Conservation (phyloP, 2,797 vertebrate species). For the Sebastolobus altivelis region DNA sequence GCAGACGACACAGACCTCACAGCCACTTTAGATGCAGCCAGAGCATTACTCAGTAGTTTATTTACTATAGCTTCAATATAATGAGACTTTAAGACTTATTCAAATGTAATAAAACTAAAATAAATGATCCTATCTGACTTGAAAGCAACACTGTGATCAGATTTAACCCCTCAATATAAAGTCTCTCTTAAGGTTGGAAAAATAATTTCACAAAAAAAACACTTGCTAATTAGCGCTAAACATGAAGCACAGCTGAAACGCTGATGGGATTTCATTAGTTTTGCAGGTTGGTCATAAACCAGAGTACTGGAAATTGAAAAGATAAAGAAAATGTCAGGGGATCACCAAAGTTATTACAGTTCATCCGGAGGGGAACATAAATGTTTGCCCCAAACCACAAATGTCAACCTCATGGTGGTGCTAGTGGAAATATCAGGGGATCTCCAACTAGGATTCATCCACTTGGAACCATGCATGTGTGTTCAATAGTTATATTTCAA, state of each 20-base stretch:
- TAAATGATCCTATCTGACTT: not conserved
- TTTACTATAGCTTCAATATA: not conserved
- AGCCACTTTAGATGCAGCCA: not conserved
- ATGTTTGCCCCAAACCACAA: not conserved
- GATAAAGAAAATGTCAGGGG: not conserved
- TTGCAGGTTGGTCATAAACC: not conserved
- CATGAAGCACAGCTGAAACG: not conserved
- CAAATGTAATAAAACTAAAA: not conserved
- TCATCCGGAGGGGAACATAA: not conserved
- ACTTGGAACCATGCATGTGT: not conserved
- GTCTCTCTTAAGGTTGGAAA: not conserved
- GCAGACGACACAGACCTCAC: conserved; percentile 33
- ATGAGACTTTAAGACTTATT: not conserved
- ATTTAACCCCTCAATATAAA: not conserved
- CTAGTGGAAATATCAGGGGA: not conserved
- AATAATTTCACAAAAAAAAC: not conserved
- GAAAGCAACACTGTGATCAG: not conserved
- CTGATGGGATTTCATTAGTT: not conserved
- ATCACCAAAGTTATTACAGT: not conserved
- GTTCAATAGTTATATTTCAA: not conserved
- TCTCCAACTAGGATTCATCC: not conserved
- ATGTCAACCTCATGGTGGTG: not conserved
- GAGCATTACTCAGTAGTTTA: not conserved
- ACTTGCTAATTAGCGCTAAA: not conserved
- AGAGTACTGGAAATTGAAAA: not conserved